Evolutionary conservation across 2,113 vertebrate genomes (phyloP).

Genomic region (Ictalurus furcatus): DNA sequence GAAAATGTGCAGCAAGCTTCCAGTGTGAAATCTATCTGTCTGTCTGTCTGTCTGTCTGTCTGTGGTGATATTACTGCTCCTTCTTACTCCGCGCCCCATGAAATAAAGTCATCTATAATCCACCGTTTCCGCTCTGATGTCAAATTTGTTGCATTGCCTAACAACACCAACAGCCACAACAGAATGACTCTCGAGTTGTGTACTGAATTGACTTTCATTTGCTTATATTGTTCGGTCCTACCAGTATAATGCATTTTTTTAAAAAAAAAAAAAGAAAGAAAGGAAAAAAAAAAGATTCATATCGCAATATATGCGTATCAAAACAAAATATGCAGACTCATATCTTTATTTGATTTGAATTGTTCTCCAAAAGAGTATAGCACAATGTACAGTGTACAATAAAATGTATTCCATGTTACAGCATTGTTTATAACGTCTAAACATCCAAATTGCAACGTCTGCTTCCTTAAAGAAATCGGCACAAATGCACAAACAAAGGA

Average conservation of each 20-base stretch:
- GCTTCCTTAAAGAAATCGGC: conserved; percentile 65
- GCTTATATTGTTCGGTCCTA: not conserved
- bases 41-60: conserved; percentile 8
- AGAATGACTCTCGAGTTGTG: not conserved
- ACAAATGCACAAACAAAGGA: conserved; percentile 58
- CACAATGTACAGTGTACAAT: conserved; percentile 68
- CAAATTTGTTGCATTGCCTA: not conserved
- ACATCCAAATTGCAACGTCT: conserved; percentile 60
- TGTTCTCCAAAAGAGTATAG: conserved; percentile 69
- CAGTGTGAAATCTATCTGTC: not conserved
- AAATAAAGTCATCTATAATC: conserved; percentile 24
- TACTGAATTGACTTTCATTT: not conserved
- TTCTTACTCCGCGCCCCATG: not conserved
- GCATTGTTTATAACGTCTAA: conserved; percentile 57
- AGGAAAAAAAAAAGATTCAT: too few species aligned
- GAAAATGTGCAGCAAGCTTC: not conserved
- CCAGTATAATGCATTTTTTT: too few species aligned
- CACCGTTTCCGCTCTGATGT: not conserved
- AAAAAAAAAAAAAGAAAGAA: too few species aligned
- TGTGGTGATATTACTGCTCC: not conserved
- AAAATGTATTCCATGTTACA: conserved; percentile 64
- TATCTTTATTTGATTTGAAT: conserved; percentile 68
- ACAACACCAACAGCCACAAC: too few species aligned
- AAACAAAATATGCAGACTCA: conserved; percentile 17
- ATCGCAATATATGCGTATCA: not conserved